Base-by-base conservation (phyloP, 2,113 vertebrate genomes). In the Danionella cerebrum region DNA sequence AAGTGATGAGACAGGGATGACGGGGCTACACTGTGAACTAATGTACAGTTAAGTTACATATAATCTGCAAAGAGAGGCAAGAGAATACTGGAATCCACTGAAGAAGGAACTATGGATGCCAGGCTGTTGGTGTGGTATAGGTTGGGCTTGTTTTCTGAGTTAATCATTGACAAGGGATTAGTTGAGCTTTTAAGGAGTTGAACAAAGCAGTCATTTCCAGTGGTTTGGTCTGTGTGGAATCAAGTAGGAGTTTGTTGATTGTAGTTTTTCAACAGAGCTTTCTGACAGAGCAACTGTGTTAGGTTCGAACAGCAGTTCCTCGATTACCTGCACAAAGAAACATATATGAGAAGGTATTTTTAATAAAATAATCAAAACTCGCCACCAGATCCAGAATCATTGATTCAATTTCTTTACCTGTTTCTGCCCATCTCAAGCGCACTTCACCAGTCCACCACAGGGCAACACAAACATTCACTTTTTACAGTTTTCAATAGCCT, bases 231-330 rank as follows among this genome's bases (percentile, higher is more conserved):
- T 50, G 22, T 2, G 45, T 16, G 6, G 14, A 11, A 5, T 33
- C 6, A 18, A 27, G 21, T 11, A 47, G 21, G 5, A 24, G 4
- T 31, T 24, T 38, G 22, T 13, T 41, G 11, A n/a, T 65, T 3
- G 13, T 33, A 6, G 29, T 33, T 33, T 3, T 31, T 45, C n/a
- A n/a, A n/a, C n/a, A n/a, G n/a, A 29, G 3, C 6, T 58, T 29
- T 29, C 21, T 54, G 71, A 78, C 6, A 67, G 68, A 16, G 73
- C 44, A 6, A 68, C 54, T 5, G 71, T 72, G 66, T 65, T 70
- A 68, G 10, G 59, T 14, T 10, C 25, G 72, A 27, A 47, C 11
- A 14, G 19, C n/a, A 2, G 41, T 39, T 1, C 35, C 50, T 70
- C 31, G 65, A n/a, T 25, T 16, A 47, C 72, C 68, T 75, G 16